A percentile compares a stretch with the other conserved stretches of the same genome.
Evolutionary conservation across 1,140 invertebrate genomes (phyloP).

Genomic region (Drosophila busckii): DNA sequence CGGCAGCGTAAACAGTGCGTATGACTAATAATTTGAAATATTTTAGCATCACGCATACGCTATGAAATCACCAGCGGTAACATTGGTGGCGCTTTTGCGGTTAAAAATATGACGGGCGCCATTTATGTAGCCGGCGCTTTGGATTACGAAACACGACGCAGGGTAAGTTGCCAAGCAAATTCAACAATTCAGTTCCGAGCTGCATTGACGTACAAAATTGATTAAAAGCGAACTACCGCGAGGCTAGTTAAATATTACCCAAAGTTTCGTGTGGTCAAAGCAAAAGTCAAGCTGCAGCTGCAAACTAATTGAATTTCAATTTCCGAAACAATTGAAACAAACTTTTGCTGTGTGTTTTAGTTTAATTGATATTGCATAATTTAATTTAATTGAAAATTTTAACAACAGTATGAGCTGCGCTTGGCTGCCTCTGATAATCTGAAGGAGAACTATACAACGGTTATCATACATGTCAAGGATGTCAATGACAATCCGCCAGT

Average conservation of each 20-base stretch:
- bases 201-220: conserved; percentile 58
- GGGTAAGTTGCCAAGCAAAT: conserved; percentile 82
- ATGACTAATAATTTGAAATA: conserved; percentile 42
- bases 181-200: not conserved
- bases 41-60: conserved; percentile 95
- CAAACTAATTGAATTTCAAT: conserved; percentile 29
- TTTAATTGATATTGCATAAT: conserved; percentile 21
- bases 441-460: conserved; percentile 96
- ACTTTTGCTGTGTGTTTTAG: too few relatives aligned
- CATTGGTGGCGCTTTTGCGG: conserved; percentile 97
- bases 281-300: conserved; percentile 43
- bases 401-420: conserved; percentile 91
- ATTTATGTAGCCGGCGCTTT: conserved; percentile 97
- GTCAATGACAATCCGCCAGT: conserved; percentile 93
- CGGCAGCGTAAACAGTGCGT: conserved; percentile 25
- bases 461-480: conserved; percentile 97
- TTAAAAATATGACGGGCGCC: conserved; percentile 97
- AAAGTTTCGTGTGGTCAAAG: conserved; percentile 57
- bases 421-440: conserved; percentile 96
- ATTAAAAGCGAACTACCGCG: conserved; percentile 71
- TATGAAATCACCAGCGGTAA: conserved; percentile 99
- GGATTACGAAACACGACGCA: conserved; percentile 94
- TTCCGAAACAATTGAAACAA: conserved; percentile 17
- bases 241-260: conserved; percentile 71
- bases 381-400: conserved; percentile 15